Percentiles rank a stretch among this genome's conserved stretches.
phyloP scores from a whole-genome alignment of 2,113 vertebrate species.

The Channa argus region DNA sequence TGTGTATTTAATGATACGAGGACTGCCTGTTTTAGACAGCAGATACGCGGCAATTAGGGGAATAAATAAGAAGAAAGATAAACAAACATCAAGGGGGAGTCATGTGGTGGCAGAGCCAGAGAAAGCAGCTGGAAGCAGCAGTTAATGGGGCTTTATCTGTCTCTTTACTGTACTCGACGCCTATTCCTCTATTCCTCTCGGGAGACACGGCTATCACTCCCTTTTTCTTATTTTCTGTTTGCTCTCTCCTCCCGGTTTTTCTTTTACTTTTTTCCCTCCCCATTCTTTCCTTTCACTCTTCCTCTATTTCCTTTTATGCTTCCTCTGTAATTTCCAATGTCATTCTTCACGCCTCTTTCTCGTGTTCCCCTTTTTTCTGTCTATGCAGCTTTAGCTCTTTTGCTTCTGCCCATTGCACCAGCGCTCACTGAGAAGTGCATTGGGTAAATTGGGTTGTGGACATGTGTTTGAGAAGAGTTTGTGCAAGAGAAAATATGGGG shows the following conservation, averaged over 20 bases:
- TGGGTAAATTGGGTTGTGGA: slow-evolving; percentile 64
- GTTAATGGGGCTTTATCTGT: slow-evolving; percentile 80
- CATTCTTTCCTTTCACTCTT: slow-evolving; percentile 13
- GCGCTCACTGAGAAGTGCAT: slow-evolving; percentile 42
- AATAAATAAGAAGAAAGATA: slow-evolving; percentile 82
- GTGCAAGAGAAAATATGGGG: slow-evolving; percentile 22
- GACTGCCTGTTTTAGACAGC: slow-evolving; percentile 60
- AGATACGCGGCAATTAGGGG: slow-evolving; percentile 73
- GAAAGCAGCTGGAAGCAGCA: slow-evolving; percentile 81
- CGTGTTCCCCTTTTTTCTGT: neutral
- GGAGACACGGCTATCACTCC: slow-evolving; percentile 61
- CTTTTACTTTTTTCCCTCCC: slow-evolving; percentile 15
- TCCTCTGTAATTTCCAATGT: slow-evolving; percentile 26
- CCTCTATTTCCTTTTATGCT: too few species aligned
- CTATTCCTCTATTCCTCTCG: slow-evolving; percentile 54
- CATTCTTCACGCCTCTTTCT: slow-evolving; percentile 8
- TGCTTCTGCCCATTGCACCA: slow-evolving; percentile 29
- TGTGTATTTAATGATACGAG: slow-evolving; percentile 63
- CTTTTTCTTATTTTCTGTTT: slow-evolving; percentile 43
- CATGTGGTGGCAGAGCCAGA: slow-evolving; percentile 71
- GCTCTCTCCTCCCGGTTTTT: slow-evolving; percentile 40
- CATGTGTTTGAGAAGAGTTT: slow-evolving; percentile 46
- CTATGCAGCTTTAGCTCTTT: slow-evolving; percentile 8
- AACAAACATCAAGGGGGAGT: slow-evolving; percentile 83
- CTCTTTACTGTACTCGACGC: slow-evolving; percentile 72